Evolutionary conservation across 1,140 invertebrate genomes (phyloP).

Genomic region (Theocolax elegans): DNA sequence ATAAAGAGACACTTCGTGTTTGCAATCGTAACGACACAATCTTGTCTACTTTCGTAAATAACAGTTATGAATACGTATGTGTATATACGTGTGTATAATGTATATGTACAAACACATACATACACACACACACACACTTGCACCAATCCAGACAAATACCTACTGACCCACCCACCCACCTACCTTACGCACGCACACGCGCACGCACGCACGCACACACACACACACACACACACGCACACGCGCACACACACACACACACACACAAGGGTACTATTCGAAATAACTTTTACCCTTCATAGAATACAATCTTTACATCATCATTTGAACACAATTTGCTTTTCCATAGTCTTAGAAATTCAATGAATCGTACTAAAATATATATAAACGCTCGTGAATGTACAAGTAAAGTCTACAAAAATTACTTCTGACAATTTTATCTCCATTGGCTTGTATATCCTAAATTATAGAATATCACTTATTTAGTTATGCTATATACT

Average conservation of each 20-base stretch:
- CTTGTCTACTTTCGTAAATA: slow-evolving; percentile 2
- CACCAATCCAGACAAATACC: too few species aligned
- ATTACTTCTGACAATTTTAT: neutral
- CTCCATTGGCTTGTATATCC: neutral
- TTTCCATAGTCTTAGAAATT: neutral
- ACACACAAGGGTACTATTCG: slow-evolving; percentile 13
- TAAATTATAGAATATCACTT: slow-evolving; percentile 19
- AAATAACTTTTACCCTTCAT: neutral
- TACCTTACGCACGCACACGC: too few species aligned
- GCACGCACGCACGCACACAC: too few species aligned
- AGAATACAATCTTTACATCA: slow-evolving; percentile 16
- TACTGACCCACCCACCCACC: too few species aligned
- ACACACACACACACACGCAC: too few species aligned
- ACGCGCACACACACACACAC: slow-evolving; percentile 11
- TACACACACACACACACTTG: too few species aligned
- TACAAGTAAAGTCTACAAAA: slow-evolving; percentile 25
- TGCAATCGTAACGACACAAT: slow-evolving; percentile 6
- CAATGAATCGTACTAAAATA: slow-evolving; percentile 30
- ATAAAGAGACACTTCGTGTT: slow-evolving; percentile 10
- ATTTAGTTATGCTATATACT: slow-evolving; percentile 16
- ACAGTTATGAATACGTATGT: slow-evolving; percentile 22
- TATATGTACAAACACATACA: too few species aligned
- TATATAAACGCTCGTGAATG: slow-evolving; percentile 20
- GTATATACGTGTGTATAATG: too few species aligned
- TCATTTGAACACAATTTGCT: slow-evolving; percentile 32